Evolutionary conservation across 2,113 vertebrate species (phyloP), one percentile per base, ranked within the genome.

Genomic region (Cebus imitator): DNA sequence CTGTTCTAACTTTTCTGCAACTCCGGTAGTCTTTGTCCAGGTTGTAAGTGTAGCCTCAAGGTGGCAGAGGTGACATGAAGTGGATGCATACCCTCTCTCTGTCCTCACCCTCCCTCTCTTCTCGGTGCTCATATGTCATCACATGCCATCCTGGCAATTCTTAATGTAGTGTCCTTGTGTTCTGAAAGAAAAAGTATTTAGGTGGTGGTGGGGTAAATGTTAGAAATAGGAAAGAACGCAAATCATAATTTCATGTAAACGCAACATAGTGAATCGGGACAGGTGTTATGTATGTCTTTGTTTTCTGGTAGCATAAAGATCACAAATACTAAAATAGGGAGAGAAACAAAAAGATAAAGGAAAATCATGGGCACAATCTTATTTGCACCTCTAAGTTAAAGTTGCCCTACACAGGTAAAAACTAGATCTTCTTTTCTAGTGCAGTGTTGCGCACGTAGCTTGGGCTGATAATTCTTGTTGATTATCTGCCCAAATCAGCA

Each of bases 321-420:
- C 75, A 80, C 73, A 94, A 37, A 66, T 21, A 45, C 45, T 82
- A 79, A 96, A 68, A 84, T 23, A 37, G 66, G 11, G 16, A 66
- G 3, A 68, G 57, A 87, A 87, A 27, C 30, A 61, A 50, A 87
- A 94, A 92, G 23, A 18, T 8, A 78, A 50, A 57, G 27, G 50
- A n/a, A 82, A 89, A 16, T 6, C 8, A 37, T 58, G n/a, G 50
- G 4, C 37, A 57, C 32, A 73, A 3, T 68, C 52, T 58, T 48
- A 35, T 27, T 9, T 32, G 25, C 12, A 37, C 12, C 57, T 58
- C 18, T 25, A 35, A 57, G 32, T 72, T 45, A 57, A 17, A 61
- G 13, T 9, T n/a, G 11, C 8, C 27, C 57, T 23, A 7, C 3
- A 35, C 17, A 23, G 52, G 32, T 27, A 50, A 78, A 87, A 68